Base-by-base conservation (phyloP, 2,113 vertebrate species). In the Herpailurus yagouaroundi region DNA sequence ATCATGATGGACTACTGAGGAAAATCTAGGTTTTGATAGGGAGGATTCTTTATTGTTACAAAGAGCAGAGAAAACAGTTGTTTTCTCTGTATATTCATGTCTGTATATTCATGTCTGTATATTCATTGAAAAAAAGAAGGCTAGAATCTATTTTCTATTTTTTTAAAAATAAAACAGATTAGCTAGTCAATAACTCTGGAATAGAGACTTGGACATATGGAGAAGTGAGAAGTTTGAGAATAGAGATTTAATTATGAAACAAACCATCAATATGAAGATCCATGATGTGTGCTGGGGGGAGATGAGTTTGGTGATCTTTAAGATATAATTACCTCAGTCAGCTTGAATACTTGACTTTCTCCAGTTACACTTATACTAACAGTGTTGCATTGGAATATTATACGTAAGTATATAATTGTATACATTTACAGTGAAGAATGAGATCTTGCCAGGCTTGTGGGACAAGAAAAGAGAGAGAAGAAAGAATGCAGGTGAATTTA, bases 281-380 rank as follows among this genome's bases (percentile, higher is more conserved):
- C 19, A 18, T 4, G 33, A 19, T 38, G 36, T 7, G 1, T 38
- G 1, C 7, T 5, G 64, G 11, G 7, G 33, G 18, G 1, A 18
- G 25, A 12, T 45, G 36, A 19, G 14, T 48, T 69, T 80, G 31
- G 57, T 64, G 36, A 82, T 71, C 48, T 92, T 33, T 71, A 55
- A 84, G 33, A 29, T 11, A 36, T 7, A 11, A 18, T 38, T 76
- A 89, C 57, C 45, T 85, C 91, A 25, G 0, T 41, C 71, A 79
- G 50, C 19, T 19, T 52, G n/a, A 27, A 11, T 5, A 25, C n/a
- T 45, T 38, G n/a, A 25, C 18, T 74, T 45, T 29, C 60, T 21
- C 63, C 73, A 15, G 2, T 5, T 10, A 41, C 33, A 2, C 27
- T 86, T 18, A 87, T 2, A 79, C n/a, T 29, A 27, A 21, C 14